Conservation (phyloP, 2,888 invertebrate species). For the Macaria liturata region DNA sequence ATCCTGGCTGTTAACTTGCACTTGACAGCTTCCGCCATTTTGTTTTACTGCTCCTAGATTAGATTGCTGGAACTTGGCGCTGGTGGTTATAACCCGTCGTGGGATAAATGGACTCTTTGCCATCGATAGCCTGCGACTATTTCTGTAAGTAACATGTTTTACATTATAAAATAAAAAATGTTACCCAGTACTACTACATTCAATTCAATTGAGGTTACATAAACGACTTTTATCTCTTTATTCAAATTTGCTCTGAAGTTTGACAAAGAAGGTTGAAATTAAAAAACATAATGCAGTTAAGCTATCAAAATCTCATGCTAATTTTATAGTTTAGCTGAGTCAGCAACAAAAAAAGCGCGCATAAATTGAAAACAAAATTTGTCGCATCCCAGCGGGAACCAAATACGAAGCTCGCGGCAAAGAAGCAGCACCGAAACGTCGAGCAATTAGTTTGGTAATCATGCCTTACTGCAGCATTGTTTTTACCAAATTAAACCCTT, state of each 20-base stretch:
- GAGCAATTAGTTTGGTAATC: conserved; percentile 48
- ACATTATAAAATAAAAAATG: too few relatives aligned
- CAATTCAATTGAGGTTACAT: too few relatives aligned
- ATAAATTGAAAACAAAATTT: conserved; percentile 1
- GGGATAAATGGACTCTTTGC: background rate
- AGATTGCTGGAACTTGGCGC: conserved; percentile 31
- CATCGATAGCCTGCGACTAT: too few relatives aligned
- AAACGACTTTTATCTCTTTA: too few relatives aligned
- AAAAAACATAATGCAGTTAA: too few relatives aligned
- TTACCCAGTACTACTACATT: too few relatives aligned
- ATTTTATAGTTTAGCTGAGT: too few relatives aligned
- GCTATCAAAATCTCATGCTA: too few relatives aligned
- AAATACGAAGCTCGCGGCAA: conserved; percentile 30
- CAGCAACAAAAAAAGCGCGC: too few relatives aligned
- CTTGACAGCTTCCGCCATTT: conserved; percentile 62
- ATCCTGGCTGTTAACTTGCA: conserved; percentile 50
- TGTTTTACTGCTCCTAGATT: conserved; percentile 49
- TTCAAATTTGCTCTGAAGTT: too few relatives aligned
- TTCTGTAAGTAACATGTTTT: too few relatives aligned
- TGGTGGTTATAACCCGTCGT: background rate
- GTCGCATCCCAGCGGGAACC: conserved; percentile 9
- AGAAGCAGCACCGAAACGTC: conserved; percentile 41
- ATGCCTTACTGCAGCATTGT: conserved; percentile 33
- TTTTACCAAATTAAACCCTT: conserved; percentile 39
- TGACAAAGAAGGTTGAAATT: too few relatives aligned